Evolutionary conservation across 2,113 vertebrate species (phyloP).

Genomic region (Psettodes erumei): DNA sequence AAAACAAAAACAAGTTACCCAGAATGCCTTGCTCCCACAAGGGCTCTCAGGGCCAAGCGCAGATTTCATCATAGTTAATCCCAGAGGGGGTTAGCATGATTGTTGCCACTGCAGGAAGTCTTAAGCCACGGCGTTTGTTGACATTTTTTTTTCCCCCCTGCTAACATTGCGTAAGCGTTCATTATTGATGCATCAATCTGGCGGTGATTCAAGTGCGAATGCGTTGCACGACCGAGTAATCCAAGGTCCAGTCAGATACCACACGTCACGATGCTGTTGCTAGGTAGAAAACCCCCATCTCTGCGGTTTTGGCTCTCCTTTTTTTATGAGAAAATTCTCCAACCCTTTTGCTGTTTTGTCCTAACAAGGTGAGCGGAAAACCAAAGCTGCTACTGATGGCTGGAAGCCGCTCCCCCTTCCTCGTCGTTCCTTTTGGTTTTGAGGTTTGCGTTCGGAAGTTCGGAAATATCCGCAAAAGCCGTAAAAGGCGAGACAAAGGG

Average conservation of each 20-base stretch:
- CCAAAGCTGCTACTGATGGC: neutral
- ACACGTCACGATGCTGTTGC: neutral
- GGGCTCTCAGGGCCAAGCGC: neutral
- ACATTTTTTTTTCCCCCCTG: constrained; percentile 11
- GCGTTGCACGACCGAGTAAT: neutral
- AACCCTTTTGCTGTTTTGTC: neutral
- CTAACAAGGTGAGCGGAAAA: neutral
- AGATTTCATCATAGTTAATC: constrained; percentile 42
- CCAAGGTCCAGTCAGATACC: neutral
- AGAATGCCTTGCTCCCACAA: constrained; percentile 15
- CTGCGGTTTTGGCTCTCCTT: neutral
- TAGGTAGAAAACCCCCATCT: neutral
- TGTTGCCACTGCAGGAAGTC: constrained; percentile 19
- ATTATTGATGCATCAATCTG: constrained; percentile 12
- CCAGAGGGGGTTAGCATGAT: constrained; percentile 20
- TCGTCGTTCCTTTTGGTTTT: neutral
- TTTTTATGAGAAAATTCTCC: neutral
- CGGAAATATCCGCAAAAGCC: neutral
- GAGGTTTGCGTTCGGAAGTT: neutral
- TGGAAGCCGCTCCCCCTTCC: neutral
- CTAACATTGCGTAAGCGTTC: neutral
- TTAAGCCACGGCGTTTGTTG: constrained; percentile 38
- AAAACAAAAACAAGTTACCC: neutral
- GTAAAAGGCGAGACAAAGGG: constrained; percentile 33
- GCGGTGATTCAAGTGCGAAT: neutral